Base-by-base conservation (phyloP, 2,888 invertebrate species). In the Stegophylla sp. region DNA sequence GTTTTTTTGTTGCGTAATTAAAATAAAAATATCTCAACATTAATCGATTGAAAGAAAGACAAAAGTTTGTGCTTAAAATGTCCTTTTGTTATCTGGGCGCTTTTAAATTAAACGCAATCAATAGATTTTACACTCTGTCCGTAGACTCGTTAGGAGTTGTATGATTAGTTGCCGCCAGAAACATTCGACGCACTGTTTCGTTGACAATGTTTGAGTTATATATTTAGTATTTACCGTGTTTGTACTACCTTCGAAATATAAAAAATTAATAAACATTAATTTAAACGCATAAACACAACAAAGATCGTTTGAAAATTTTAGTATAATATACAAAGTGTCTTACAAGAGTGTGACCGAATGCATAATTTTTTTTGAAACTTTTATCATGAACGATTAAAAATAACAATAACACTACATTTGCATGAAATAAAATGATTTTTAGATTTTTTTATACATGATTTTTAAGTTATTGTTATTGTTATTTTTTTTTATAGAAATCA, bases 141-240 rank as follows among this genome's bases (percentile, higher is more conserved):
- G 3, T 41, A 41, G 20, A 41, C 64, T 64, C 51, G 51, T 69
- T 51, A 51, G 63, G 10, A 63, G 9, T 41, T 63, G 17, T 63
- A 9, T 63, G 63, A n/a, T 43, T 72, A 59, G 41, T 59, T 72
- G 1, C 9, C 3, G 43, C 26, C 2, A 59, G 26, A 59, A 45
- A 12, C 3, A n/a, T 43, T 23, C 59, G 5, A 23, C 43, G n/a
- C 5, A 1, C 5, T 26, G 12, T 61, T 28, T 5, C 43, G 23
- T 28, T 61, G 28, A 15, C 28, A n/a, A 1, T 48, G 15, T 73
- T 45, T 61, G 59, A 73, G 26, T 61, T 45, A 7, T 26, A 56
- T 56, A 73, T 61, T 61, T 28, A 59, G 10, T 45, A 34, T 34
- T 34, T 34, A 34, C 34, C n/a, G 17, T 59, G 59, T 73, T 59